Evolutionary conservation across 2,113 vertebrate genomes (phyloP).

Genomic region (Centropus unirufus): DNA sequence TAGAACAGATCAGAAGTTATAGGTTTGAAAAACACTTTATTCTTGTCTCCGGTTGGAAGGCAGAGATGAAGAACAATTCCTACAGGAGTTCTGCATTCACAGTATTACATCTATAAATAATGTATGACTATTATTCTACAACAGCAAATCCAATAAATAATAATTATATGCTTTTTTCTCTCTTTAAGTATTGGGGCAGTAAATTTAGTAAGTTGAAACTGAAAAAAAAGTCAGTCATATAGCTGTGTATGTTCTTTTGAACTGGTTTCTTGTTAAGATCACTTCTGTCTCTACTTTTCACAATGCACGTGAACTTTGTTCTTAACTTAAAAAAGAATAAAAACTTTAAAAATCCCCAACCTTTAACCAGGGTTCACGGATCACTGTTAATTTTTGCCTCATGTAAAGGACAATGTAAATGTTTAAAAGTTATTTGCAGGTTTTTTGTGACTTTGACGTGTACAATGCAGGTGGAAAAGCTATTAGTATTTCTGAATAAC

Average conservation of each 20-base stretch:
- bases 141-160: background rate
- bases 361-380: background rate
- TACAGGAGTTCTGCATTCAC: background rate
- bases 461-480: background rate
- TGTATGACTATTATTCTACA: background rate
- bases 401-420: background rate
- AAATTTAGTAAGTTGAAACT: background rate
- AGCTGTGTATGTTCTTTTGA: background rate
- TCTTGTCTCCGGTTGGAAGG: background rate
- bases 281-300: background rate
- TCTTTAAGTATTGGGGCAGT: background rate
- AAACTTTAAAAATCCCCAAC: background rate
- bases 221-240: too few species aligned
- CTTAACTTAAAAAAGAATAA: background rate
- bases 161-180: background rate
- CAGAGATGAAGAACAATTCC: background rate
- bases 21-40: background rate
- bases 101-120: background rate
- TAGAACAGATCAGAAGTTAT: background rate
- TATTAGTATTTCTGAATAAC: constrained; percentile 3
- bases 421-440: background rate
- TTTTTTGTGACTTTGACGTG: background rate
- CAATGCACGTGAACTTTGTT: background rate
- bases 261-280: background rate
- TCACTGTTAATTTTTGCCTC: background rate